Conservation (phyloP, 2,113 vertebrate genomes). For the Fregata magnificens region DNA sequence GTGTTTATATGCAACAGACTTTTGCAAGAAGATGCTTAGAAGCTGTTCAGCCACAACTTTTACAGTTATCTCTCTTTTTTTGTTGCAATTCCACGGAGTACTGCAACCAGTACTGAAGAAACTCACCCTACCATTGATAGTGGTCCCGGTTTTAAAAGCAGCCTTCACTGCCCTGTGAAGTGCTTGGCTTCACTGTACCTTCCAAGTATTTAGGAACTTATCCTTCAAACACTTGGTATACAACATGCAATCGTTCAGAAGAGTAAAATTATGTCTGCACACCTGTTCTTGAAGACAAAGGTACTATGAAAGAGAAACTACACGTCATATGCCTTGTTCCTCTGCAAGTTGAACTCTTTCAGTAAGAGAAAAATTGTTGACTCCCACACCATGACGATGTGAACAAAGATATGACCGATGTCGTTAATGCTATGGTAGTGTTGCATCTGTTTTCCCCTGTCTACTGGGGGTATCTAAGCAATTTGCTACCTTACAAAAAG, state of each 20-base stretch:
- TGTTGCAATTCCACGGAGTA: not conserved
- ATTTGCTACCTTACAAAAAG: not conserved
- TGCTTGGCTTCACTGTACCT: not conserved
- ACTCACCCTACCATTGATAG: not conserved
- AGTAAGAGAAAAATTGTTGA: not conserved
- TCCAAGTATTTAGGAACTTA: not conserved
- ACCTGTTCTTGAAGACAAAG: not conserved
- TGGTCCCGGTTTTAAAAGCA: not conserved
- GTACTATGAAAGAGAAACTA: not conserved
- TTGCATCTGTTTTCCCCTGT: not conserved
- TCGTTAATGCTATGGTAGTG: not conserved
- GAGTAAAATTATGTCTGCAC: not conserved
- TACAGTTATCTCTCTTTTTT: not conserved
- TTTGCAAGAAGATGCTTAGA: not conserved
- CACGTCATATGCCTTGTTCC: not conserved
- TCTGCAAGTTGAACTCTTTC: conserved; percentile 9
- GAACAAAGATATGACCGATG: not conserved
- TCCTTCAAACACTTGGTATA: not conserved
- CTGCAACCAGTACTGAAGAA: not conserved
- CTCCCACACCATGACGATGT: not conserved
- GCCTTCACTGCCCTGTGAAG: not conserved
- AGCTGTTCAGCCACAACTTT: not conserved
- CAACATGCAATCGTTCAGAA: not conserved
- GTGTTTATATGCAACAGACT: not conserved
- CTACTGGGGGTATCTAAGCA: not conserved